Base-by-base conservation (phyloP, 2,797 vertebrate species). In the Poeciliopsis presidionis region DNA sequence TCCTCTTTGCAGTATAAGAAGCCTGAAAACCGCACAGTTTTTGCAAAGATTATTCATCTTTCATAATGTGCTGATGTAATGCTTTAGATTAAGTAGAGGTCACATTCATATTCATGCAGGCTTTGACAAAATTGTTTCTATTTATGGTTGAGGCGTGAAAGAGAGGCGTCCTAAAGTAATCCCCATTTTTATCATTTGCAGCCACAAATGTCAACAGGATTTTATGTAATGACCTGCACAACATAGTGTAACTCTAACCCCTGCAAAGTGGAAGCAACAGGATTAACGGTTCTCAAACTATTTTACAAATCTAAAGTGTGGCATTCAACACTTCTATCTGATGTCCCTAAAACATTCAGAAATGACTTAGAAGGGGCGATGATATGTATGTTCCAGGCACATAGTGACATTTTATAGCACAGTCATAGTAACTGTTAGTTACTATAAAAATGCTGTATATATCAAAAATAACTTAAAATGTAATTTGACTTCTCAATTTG, bases 1-100 rank as follows among this genome's bases (percentile, higher is more conserved):
- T 78, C 59, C 43, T 75, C 51, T 81, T 47, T 55, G 47, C 61
- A 12, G 1, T 72, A 69, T 78, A 33, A 81, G 73, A 36, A 81
- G 74, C 67, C 30, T 51, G 74, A 36, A 77, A 85, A 70, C 53
- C 25, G 39, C 65, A 78, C 45, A 78, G 71, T 51, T 82, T 87
- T 87, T 30, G 49, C 61, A 2, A 53, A 81, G 36, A 79, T 74
- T 46, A 73, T 81, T 76, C 46, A 75, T 53, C 28, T 53, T 74
- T 39, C n/a, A 74, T 81, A 74, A 84, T 90, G 70, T 90, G 82
- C 75, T 53, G 36, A 81, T 3, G 5, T 30, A 75, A 73, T 78
- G 47, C 71, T 69, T 33, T 33, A 74, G 53, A 33, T 20, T 79
- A 53, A 55, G 77, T 11, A 41, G 75, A 59, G 59, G 80, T 39